Evolutionary conservation across 1,140 invertebrate species (phyloP).

Genomic region (Bombus waltoni): DNA sequence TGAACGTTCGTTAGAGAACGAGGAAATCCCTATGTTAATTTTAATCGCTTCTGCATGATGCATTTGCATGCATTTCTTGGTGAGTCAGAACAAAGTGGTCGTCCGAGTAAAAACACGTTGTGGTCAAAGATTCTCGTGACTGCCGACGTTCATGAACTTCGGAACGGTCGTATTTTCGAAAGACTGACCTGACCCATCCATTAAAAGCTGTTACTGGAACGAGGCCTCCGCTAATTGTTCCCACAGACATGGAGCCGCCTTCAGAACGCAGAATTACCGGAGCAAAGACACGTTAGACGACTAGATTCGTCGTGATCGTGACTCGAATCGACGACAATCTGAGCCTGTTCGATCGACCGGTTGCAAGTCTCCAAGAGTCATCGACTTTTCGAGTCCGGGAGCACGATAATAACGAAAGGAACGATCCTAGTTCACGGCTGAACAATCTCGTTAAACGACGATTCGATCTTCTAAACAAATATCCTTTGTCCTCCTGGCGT

Average conservation of each 20-base stretch:
- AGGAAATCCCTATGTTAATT: not conserved
- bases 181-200: slow-evolving; percentile 4
- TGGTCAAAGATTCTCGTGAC: not conserved
- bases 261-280: slow-evolving; percentile 11
- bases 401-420: slow-evolving; percentile 24
- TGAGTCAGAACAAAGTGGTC: slow-evolving; percentile 7
- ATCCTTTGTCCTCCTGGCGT: not conserved
- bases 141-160: slow-evolving; percentile 21
- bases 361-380: slow-evolving; percentile 43
- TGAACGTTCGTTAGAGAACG: not conserved
- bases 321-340: slow-evolving; percentile 36
- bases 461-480: slow-evolving; percentile 6
- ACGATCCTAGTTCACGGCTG: slow-evolving; percentile 40
- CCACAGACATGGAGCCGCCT: slow-evolving; percentile 42
- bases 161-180: not conserved
- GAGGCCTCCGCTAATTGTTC: slow-evolving; percentile 57
- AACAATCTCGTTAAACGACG: slow-evolving; percentile 15
- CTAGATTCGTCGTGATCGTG: slow-evolving; percentile 38
- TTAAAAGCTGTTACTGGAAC: slow-evolving; percentile 24
- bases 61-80: not conserved
- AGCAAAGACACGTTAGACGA: slow-evolving; percentile 4
- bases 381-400: slow-evolving; percentile 46
- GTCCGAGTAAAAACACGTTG: slow-evolving; percentile 13
- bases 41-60: not conserved
- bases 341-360: slow-evolving; percentile 44